A percentile compares a stretch with the other conserved stretches of the same genome.
These are phyloP conservation scores for Cynopterus brachyotis DNA, from an alignment of 2,113 vertebrate species.

Conservation along the genomic window DNA sequence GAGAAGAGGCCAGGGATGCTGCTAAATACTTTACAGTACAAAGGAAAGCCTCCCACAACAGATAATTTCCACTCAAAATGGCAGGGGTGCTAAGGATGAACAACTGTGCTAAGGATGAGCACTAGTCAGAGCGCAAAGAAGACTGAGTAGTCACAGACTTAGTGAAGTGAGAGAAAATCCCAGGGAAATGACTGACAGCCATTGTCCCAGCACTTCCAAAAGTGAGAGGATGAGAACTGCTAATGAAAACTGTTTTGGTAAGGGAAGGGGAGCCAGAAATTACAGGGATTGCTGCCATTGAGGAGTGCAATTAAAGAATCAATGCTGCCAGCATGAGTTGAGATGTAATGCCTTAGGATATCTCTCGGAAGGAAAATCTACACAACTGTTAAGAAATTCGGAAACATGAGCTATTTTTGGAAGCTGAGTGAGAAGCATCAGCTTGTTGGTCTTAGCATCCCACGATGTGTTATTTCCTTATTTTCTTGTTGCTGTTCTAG, in stretches of 20 bases:
- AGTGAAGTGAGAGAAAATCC: background rate
- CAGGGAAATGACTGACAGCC: background rate
- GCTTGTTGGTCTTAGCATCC: background rate
- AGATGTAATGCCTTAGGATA: background rate
- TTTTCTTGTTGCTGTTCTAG: background rate
- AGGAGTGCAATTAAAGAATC: background rate
- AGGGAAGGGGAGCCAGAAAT: background rate
- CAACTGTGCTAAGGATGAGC: no score
- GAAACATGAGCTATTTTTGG: background rate
- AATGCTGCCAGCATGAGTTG: rapidly evolving
- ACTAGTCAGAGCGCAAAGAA: background rate
- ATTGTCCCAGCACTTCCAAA: background rate
- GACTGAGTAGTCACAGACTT: background rate
- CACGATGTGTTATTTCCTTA: background rate
- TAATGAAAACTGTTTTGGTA: background rate
- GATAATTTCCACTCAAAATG: background rate
- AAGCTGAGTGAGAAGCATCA: background rate
- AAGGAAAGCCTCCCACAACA: background rate
- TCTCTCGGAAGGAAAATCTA: background rate
- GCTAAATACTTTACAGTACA: no score
- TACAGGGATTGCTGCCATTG: background rate
- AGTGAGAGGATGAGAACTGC: background rate
- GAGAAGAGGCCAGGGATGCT: background rate
- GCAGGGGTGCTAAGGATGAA: background rate
- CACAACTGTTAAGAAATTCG: background rate